These are phyloP conservation scores for Apodemia duryi DNA, from an alignment of 2,888 invertebrate species.

Conservation along the genomic window DNA sequence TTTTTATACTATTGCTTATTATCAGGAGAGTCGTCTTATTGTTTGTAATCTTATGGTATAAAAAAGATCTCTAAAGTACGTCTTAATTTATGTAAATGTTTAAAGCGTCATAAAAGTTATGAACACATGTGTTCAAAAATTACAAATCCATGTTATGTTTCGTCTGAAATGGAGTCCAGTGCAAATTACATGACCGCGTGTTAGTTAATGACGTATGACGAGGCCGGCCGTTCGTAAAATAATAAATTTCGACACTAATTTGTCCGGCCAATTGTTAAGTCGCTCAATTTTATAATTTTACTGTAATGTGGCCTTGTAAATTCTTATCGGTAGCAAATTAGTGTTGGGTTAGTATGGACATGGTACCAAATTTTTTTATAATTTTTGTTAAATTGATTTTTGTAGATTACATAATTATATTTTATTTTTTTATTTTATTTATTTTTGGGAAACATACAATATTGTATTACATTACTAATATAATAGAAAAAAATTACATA, in stretches of 20 bases:
- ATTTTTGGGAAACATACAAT: too few relatives aligned
- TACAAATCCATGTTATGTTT: constrained; percentile 14
- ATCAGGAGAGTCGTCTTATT: too few relatives aligned
- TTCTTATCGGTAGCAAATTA: constrained; percentile 37
- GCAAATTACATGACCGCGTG: constrained; percentile 17
- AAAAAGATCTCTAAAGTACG: neutral
- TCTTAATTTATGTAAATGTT: constrained; percentile 4
- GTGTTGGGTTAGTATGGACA: constrained; percentile 22
- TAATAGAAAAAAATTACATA: too few relatives aligned
- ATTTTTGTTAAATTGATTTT: too few relatives aligned
- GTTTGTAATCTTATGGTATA: too few relatives aligned
- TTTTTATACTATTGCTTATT: too few relatives aligned
- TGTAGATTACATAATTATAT: too few relatives aligned
- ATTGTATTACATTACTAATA: too few relatives aligned
- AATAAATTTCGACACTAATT: constrained; percentile 45
- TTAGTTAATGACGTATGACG: constrained; percentile 21
- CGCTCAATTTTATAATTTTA: constrained; percentile 54
- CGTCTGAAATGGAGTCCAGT: constrained; percentile 4
- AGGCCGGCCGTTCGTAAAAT: constrained; percentile 31
- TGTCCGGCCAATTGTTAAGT: constrained; percentile 41
- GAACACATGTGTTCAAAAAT: constrained; percentile 15
- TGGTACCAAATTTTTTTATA: neutral
- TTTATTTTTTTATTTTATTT: too few relatives aligned
- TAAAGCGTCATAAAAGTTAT: constrained; percentile 15
- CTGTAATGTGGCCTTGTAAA: constrained; percentile 48